phyloP scores from a whole-genome alignment of 1,140 invertebrate species.

The Platyura marginata region DNA sequence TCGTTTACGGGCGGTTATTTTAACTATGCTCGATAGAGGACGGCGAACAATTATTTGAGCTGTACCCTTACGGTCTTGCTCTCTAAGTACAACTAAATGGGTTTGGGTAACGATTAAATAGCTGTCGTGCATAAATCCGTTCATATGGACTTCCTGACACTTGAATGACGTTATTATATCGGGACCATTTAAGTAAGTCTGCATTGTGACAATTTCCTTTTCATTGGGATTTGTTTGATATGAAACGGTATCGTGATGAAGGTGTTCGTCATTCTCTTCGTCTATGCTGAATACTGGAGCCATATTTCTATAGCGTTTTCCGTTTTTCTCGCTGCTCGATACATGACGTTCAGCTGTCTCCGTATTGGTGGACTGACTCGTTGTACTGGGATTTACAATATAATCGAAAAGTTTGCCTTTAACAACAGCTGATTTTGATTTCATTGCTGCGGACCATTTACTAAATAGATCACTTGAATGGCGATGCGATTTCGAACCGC shows the following conservation, averaged over 20 bases:
- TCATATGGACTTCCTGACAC: slow-evolving; percentile 80
- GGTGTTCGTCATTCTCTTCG: slow-evolving; percentile 62
- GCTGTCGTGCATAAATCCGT: slow-evolving; percentile 70
- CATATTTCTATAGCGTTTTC: slow-evolving; percentile 77
- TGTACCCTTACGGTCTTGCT: slow-evolving; percentile 51
- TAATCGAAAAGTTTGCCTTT: slow-evolving; percentile 89
- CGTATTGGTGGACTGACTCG: slow-evolving; percentile 10
- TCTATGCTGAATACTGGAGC: slow-evolving; percentile 90
- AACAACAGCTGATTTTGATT: slow-evolving; percentile 77
- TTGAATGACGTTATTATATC: slow-evolving; percentile 71
- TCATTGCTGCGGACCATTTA: slow-evolving; percentile 62
- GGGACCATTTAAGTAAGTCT: slow-evolving; percentile 58
- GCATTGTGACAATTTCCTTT: slow-evolving; percentile 25
- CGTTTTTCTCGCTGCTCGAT: slow-evolving; percentile 51
- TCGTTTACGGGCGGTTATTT: slow-evolving; percentile 88
- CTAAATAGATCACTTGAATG: slow-evolving; percentile 48
- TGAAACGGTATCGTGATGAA: slow-evolving; percentile 19
- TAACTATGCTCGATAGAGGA: slow-evolving; percentile 75
- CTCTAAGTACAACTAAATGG: slow-evolving; percentile 73
- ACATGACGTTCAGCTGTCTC: slow-evolving; percentile 56
- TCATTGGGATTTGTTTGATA: slow-evolving; percentile 16
- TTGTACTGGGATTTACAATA: slow-evolving; percentile 61
- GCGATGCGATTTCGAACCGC: slow-evolving; percentile 12
- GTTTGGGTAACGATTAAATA: slow-evolving; percentile 74
- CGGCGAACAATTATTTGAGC: slow-evolving; percentile 71